phyloP scores from a whole-genome alignment of 2,888 invertebrate species.

The Ormyrus nitidulus region DNA sequence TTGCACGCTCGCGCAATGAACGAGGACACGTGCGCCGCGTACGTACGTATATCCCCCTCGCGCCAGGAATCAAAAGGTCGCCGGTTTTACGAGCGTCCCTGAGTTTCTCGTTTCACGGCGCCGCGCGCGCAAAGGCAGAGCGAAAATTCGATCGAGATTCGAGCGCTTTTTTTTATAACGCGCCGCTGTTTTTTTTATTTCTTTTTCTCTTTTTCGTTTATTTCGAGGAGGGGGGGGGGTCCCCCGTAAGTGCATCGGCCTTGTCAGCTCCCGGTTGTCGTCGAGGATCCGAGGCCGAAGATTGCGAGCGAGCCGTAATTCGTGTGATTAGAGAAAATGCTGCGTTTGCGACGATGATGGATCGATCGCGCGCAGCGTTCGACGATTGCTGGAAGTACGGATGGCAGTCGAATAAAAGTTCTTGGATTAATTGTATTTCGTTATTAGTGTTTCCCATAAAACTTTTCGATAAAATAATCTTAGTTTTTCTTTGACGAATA shows the following conservation, averaged over 20 bases:
- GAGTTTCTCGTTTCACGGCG: background rate
- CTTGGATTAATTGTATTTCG: too few species aligned
- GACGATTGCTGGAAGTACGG: too few species aligned
- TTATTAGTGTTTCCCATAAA: too few species aligned
- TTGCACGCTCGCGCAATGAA: slow-evolving; percentile 31
- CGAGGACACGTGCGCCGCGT: slow-evolving; percentile 29
- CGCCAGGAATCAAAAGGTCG: slow-evolving; percentile 30
- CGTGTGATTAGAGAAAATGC: slow-evolving; percentile 22
- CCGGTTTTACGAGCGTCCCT: background rate
- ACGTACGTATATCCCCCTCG: background rate
- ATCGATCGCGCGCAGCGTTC: too few species aligned
- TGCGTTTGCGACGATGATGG: background rate
- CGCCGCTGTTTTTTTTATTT: too few species aligned
- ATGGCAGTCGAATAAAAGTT: too few species aligned
- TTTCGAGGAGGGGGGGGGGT: too few species aligned
- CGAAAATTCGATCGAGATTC: slow-evolving; percentile 22
- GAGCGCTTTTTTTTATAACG: background rate
- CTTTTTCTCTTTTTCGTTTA: too few species aligned
- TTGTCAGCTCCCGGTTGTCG: background rate
- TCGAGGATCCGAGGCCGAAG: background rate
- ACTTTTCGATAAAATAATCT: too few species aligned
- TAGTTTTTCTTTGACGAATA: too few species aligned
- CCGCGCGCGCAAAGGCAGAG: background rate
- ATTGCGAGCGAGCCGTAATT: background rate
- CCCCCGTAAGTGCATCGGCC: too few species aligned